These are phyloP conservation scores for Wiebesia pumilae DNA, from an alignment of 1,140 invertebrate species.

Conservation along the genomic window DNA sequence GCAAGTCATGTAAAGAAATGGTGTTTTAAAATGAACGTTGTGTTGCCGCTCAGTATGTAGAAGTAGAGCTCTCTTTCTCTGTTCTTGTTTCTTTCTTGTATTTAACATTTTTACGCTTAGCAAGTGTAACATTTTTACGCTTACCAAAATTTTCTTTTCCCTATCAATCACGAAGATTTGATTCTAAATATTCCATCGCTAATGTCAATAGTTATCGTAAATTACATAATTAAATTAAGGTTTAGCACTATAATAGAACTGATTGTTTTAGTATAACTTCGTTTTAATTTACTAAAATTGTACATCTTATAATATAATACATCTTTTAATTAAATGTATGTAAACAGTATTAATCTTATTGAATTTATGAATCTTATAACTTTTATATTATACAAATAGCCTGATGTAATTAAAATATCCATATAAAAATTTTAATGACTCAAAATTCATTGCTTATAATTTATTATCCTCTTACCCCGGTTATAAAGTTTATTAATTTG, in stretches of 20 bases:
- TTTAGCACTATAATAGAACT: neutral
- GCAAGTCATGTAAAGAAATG: slow-evolving; percentile 37
- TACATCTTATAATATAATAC: too few relatives aligned
- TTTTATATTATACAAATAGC: too few relatives aligned
- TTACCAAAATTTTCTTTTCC: neutral
- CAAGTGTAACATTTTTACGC: neutral
- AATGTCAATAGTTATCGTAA: neutral
- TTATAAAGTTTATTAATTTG: neutral
- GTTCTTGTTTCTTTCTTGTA: neutral
- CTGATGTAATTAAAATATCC: too few relatives aligned
- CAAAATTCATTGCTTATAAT: too few relatives aligned
- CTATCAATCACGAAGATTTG: neutral
- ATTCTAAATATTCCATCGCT: neutral
- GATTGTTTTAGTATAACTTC: neutral
- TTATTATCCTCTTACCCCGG: neutral
- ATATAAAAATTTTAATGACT: too few relatives aligned
- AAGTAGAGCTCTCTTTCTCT: slow-evolving; percentile 26
- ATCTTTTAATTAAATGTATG: too few relatives aligned
- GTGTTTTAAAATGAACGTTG: slow-evolving; percentile 27
- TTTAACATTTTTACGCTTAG: neutral
- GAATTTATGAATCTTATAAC: too few relatives aligned
- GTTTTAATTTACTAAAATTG: neutral
- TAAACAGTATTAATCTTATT: too few relatives aligned
- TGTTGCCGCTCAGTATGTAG: neutral
- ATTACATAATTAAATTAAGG: neutral